Evolutionary conservation across 2,888 invertebrate species (phyloP), one percentile per base, ranked within the genome.

Genomic region (Xestia sexstrigata): DNA sequence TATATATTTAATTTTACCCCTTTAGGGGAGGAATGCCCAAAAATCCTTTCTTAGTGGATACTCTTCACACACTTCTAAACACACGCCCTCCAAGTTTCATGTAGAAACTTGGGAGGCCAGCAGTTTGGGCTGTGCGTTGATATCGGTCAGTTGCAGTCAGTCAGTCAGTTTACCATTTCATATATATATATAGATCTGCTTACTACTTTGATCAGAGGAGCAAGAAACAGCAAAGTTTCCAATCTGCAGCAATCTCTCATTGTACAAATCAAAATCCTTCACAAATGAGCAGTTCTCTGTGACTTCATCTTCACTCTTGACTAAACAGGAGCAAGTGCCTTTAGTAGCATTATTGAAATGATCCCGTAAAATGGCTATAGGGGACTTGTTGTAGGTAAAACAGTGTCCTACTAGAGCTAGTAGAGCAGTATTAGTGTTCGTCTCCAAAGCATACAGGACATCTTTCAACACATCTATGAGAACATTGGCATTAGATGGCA

Each of bases 141-240:
- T n/a, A n/a, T n/a, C n/a, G n/a, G n/a, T n/a, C n/a, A n/a, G n/a
- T n/a, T n/a, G n/a, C n/a, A n/a, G n/a, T n/a, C n/a, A n/a, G n/a
- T n/a, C n/a, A n/a, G n/a, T n/a, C n/a, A n/a, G n/a, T n/a, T n/a
- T n/a, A n/a, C n/a, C n/a, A n/a, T n/a, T n/a, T n/a, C n/a, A n/a
- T n/a, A n/a, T n/a, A n/a, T n/a, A n/a, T n/a, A n/a, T n/a, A n/a
- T n/a, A n/a, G n/a, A n/a, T n/a, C n/a, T n/a, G 91, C 95, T 91
- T 89, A 96, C 96, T 93, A 85, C 91, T 93, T 80, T 95, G 93
- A 92, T 96, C 96, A 52, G 95, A 96, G 45, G 96, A 96, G 88
- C 96, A 96, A 8, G 98, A 97, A 66, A 98, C 97, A n/a, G 98
- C 98, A 93, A 98, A 98, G 70, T 97, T 95, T 67, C 98, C 98